A percentile compares a stretch with the other conserved stretches of the same genome.
Evolutionary conservation across 1,140 invertebrate genomes (phyloP).

Genomic region (Nomia melanderi): DNA sequence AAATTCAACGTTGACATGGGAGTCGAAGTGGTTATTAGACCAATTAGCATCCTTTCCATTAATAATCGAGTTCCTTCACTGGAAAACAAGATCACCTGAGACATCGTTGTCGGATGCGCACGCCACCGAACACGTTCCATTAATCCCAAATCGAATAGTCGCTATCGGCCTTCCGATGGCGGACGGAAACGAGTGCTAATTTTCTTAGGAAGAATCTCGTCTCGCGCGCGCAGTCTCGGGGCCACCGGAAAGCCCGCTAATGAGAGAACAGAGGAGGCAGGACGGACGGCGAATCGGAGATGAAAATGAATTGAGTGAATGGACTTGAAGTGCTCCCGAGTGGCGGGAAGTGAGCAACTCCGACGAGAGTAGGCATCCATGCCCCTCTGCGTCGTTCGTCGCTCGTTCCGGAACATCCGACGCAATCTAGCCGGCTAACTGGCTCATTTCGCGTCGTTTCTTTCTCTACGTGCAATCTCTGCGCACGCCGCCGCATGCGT

Average conservation of each 20-base stretch:
- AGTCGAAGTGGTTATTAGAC: too few species aligned
- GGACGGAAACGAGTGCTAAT: constrained; percentile 73
- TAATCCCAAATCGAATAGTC: constrained; percentile 62
- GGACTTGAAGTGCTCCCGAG: constrained; percentile 76
- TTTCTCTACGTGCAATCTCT: background rate
- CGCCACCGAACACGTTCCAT: background rate
- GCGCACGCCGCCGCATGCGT: too few species aligned
- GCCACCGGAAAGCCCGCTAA: constrained; percentile 76
- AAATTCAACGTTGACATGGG: too few species aligned
- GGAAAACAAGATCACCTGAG: background rate
- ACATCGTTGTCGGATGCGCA: background rate
- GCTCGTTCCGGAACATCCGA: constrained; percentile 55
- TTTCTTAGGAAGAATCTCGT: constrained; percentile 71
- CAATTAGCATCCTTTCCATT: too few species aligned
- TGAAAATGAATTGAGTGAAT: constrained; percentile 80
- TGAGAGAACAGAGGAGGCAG: constrained; percentile 74
- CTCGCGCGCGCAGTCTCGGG: constrained; percentile 61
- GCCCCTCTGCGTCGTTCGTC: constrained; percentile 35
- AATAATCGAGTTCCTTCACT: background rate
- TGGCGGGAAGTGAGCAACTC: constrained; percentile 80
- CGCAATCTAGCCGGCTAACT: constrained; percentile 50
- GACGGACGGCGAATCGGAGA: constrained; percentile 75
- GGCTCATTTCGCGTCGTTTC: constrained; percentile 29
- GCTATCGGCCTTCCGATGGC: constrained; percentile 32
- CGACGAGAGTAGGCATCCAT: constrained; percentile 43